Evolutionary conservation across 2,888 invertebrate genomes (phyloP).

Genomic region (Clostera curtula): DNA sequence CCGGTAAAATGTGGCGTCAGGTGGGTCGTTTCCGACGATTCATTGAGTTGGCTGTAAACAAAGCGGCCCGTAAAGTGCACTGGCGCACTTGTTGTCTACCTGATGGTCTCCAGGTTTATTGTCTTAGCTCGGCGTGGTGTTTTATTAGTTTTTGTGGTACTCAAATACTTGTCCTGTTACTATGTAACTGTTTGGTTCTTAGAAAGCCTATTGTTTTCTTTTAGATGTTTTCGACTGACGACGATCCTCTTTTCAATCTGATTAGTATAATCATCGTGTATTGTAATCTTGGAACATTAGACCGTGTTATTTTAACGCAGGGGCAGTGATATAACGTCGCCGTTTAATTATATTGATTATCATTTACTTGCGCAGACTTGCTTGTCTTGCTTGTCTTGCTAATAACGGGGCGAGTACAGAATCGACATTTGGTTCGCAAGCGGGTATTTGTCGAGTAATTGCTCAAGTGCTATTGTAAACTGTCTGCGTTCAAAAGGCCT

Average conservation of each 20-base stretch:
- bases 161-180: too few relatives aligned
- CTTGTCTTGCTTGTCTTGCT: conserved; percentile 34
- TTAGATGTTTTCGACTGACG: too few relatives aligned
- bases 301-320: conserved; percentile 17
- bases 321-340: conserved; percentile 34
- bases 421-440: conserved; percentile 54
- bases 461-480: conserved; percentile 51
- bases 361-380: conserved; percentile 26
- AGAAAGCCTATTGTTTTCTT: too few relatives aligned
- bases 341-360: conserved; percentile 44
- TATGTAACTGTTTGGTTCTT: too few relatives aligned
- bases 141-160: conserved; percentile 16
- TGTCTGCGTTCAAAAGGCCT: conserved; percentile 55
- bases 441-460: conserved; percentile 37
- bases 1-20: conserved; percentile 32
- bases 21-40: conserved; percentile 34
- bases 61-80: conserved; percentile 32
- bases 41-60: conserved; percentile 34
- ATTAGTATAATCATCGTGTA: too few relatives aligned
- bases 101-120: conserved; percentile 15
- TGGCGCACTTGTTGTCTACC: conserved; percentile 33
- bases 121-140: conserved; percentile 10
- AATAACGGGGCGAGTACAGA: conserved; percentile 40
- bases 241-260: too few relatives aligned
- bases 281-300: conserved; percentile 6